A percentile compares a stretch with the other conserved stretches of the same genome.
Evolutionary conservation across 2,888 invertebrate genomes (phyloP).

Genomic region (Smittia sp.): DNA sequence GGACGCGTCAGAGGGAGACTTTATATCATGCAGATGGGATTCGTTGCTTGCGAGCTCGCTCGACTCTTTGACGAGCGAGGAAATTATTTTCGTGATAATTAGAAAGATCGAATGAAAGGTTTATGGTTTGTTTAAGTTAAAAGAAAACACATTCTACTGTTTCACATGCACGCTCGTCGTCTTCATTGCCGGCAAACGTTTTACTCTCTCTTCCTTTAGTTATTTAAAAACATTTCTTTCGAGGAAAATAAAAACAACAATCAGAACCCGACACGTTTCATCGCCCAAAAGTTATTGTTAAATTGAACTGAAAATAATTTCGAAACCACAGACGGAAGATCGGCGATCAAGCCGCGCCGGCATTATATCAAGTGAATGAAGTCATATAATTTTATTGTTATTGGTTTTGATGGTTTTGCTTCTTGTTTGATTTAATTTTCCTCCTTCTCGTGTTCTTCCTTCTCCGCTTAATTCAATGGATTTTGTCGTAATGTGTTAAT

Average conservation of each 20-base stretch:
- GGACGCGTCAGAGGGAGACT: conserved; percentile 2
- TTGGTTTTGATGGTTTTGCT: conserved; percentile 40
- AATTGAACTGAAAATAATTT: conserved; percentile 41
- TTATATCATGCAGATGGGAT: conserved; percentile 34
- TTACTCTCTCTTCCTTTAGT: neutral
- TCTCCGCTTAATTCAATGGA: neutral
- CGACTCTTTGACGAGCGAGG: neutral
- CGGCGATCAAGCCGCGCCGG: conserved; percentile 15
- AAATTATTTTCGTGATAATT: conserved; percentile 33
- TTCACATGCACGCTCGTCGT: neutral
- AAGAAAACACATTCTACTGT: conserved; percentile 17
- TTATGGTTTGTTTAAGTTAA: conserved; percentile 39
- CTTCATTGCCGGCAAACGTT: neutral
- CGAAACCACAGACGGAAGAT: conserved; percentile 23
- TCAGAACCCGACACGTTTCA: conserved; percentile 34
- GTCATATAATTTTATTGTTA: conserved; percentile 41
- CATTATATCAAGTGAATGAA: conserved; percentile 33
- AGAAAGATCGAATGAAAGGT: conserved; percentile 41
- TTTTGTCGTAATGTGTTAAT: conserved; percentile 4
- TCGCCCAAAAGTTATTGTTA: conserved; percentile 33
- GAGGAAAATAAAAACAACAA: conserved; percentile 32
- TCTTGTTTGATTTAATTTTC: conserved; percentile 26
- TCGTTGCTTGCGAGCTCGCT: neutral
- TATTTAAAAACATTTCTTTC: neutral
- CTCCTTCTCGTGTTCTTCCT: neutral